Conservation (phyloP, 2,797 vertebrate genomes). For the Labroides dimidiatus region DNA sequence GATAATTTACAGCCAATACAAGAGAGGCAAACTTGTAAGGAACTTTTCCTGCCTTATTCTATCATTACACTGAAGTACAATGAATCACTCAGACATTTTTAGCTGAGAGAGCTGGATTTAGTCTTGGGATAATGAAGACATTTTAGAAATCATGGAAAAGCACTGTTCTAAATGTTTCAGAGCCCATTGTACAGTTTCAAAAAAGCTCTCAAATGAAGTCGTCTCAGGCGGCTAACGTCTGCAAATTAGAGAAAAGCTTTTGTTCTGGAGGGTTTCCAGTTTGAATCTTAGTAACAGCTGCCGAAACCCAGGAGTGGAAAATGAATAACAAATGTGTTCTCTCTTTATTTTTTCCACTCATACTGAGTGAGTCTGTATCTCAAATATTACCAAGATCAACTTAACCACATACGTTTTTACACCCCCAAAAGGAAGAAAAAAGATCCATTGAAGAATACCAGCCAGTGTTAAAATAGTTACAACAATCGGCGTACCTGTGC, state of each 20-base stretch:
- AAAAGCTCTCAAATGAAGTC: constrained; percentile 20
- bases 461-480: too few relatives aligned
- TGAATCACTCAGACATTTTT: background rate
- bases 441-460: too few relatives aligned
- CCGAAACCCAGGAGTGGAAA: background rate
- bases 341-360: background rate
- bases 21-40: background rate
- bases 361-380: background rate
- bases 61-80: background rate
- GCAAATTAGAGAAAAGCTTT: constrained; percentile 8
- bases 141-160: constrained; percentile 10
- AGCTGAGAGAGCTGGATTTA: background rate
- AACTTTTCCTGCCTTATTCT: background rate
- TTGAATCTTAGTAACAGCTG: background rate
- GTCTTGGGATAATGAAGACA: background rate
- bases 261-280: constrained; percentile 19
- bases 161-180: constrained; percentile 24
- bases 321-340: background rate
- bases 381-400: too few relatives aligned
- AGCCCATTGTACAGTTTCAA: constrained; percentile 1
- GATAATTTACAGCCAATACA: background rate
- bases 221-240: background rate
- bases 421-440: too few relatives aligned
- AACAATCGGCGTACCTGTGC: too few relatives aligned
- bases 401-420: too few relatives aligned